Percentiles rank a stretch among this genome's conserved stretches.
Conservation (phyloP, 2,888 invertebrate species). For the Ptychoptera contaminata region DNA sequence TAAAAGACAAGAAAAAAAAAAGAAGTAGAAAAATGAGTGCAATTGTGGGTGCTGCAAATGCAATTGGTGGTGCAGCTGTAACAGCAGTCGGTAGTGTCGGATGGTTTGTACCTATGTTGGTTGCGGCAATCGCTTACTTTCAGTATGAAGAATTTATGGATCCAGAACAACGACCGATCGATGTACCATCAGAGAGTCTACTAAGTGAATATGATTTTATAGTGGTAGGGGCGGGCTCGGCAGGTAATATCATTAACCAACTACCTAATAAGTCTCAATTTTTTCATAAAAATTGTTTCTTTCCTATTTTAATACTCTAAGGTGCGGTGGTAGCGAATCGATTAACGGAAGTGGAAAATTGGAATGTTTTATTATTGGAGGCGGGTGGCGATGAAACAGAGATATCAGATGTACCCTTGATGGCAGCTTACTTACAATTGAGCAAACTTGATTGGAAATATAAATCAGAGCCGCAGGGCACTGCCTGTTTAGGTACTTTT, state of each 20-base stretch:
- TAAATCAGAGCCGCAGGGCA: constrained; percentile 77
- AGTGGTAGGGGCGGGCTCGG: constrained; percentile 73
- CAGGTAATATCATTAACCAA: constrained; percentile 49
- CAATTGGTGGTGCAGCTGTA: constrained; percentile 50
- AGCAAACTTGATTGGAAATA: constrained; percentile 86
- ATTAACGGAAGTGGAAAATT: constrained; percentile 58
- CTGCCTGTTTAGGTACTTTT: constrained; percentile 69
- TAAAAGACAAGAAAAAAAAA: not conserved
- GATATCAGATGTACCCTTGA: constrained; percentile 73
- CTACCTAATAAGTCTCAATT: not conserved
- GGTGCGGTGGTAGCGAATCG: constrained; percentile 76
- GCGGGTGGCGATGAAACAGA: constrained; percentile 85
- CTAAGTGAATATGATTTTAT: constrained; percentile 67
- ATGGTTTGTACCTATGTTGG: constrained; percentile 70
- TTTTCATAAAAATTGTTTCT: not conserved
- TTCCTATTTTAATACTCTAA: constrained; percentile 17
- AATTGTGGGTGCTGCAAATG: constrained; percentile 45
- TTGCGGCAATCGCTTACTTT: constrained; percentile 74
- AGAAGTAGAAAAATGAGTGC: constrained; percentile 39
- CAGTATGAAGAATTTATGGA: constrained; percentile 74
- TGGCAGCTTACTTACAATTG: constrained; percentile 75
- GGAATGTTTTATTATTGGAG: constrained; percentile 68
- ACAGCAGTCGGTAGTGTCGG: constrained; percentile 52
- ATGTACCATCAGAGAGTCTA: constrained; percentile 47
- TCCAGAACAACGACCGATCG: constrained; percentile 64